Evolutionary conservation across 2,113 vertebrate species (phyloP), one percentile per base, ranked within the genome.

Genomic region (Paramisgurnus dabryanus): DNA sequence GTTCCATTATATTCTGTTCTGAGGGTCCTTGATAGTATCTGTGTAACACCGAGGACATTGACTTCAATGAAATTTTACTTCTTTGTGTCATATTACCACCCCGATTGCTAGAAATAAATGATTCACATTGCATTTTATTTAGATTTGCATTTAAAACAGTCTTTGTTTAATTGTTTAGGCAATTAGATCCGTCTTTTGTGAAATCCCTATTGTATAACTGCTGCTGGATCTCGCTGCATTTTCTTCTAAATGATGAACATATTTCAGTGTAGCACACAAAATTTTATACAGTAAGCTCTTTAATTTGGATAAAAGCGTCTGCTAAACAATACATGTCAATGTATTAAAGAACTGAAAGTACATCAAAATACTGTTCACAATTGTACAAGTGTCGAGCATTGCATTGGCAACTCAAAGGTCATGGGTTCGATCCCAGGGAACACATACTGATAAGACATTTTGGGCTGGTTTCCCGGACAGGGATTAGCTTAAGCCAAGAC

Each of bases 351-450:
- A 34, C 27, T 34, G 3, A 34, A 34, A 2, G 27, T 34, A 34
- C 27, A 34, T 34, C 27, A 34, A 34, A 34, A 34, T 34, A 34
- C 27, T 34, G 27, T 34, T 34, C 27, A 34, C 1, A 34, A 34
- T 34, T 34, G 27, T 34, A 34, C 27, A 34, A 3, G 1, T 34
- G 27, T 34, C 1, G 10, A 49, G 4, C 10, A 49, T 50, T 50
- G 3, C 70, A 39, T 45, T 85, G 9, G 49, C 66, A 43, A 67
- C 82, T 66, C 79, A 73, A 27, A 77, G 84, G 78, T 1, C 27
- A 34, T 34, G 27, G 27, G 27, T 34, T 34, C 27, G 3, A 34
- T 34, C 27, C 27, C 27, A 34, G 27, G 27, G 27, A 34, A 34
- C 27, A 34, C 27, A 34, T 34, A 34, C 27, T 34, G 27, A 34